A percentile compares a stretch with the other conserved stretches of the same genome.
Evolutionary conservation across 2,113 vertebrate species (phyloP).

Genomic region (pig (Sus scrofa)): T2T-Sscrofa CM000825.6:57729001-57729500

Average conservation of each 20-base stretch:
- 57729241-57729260: neutral
- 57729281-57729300: neutral
- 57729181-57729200: neutral
- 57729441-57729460: neutral
- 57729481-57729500: neutral
- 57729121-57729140: too few species aligned
- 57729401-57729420: neutral
- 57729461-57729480: neutral
- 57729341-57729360: neutral
- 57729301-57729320: neutral
- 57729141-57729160: too few species aligned
- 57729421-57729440: neutral
- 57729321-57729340: slow-evolving; percentile 28
- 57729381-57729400: slow-evolving; percentile 30
- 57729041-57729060: too few species aligned
- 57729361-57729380: neutral
- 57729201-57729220: neutral
- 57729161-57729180: too few species aligned
- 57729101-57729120: too few species aligned
- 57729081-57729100: too few species aligned
- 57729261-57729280: neutral
- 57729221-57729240: neutral
- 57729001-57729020: too few species aligned
- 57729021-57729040: too few species aligned
- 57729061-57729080: too few species aligned